Conservation (phyloP, 2,888 invertebrate species). For the Orthosia cruda region DNA sequence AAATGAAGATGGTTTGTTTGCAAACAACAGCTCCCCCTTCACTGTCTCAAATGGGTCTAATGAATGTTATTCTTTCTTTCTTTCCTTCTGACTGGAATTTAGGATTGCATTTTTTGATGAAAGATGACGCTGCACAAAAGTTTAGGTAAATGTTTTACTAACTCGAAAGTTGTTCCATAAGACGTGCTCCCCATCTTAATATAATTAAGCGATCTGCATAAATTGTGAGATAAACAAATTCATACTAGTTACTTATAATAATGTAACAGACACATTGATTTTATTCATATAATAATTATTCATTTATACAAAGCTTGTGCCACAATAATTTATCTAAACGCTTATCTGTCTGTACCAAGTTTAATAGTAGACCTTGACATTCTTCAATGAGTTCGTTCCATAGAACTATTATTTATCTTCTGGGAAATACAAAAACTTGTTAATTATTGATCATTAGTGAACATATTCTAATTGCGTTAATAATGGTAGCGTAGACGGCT, state of each 20-base stretch:
- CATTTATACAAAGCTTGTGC: conserved; percentile 10
- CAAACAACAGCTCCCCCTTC: no score
- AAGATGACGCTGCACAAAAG: no score
- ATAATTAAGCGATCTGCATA: no score
- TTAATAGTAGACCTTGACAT: conserved; percentile 45
- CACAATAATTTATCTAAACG: conserved; percentile 39
- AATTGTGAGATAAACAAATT: no score
- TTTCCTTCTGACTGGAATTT: no score
- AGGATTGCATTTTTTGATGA: no score
- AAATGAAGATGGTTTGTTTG: no score
- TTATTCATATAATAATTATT: conserved; percentile 1
- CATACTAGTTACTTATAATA: neutral
- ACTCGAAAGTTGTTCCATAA: no score
- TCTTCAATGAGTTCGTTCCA: conserved; percentile 18
- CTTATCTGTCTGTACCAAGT: conserved; percentile 38
- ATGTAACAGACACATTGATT: conserved; percentile 22
- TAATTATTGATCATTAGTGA: conserved; percentile 9
- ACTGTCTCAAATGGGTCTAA: no score
- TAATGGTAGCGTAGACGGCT: neutral
- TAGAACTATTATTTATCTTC: conserved; percentile 8
- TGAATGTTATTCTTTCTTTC: no score
- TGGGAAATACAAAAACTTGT: conserved; percentile 12
- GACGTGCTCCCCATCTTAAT: no score
- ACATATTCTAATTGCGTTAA: conserved; percentile 27
- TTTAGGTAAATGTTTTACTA: no score